Percentiles rank a stretch among this genome's conserved stretches.
These are phyloP conservation scores for Falco naumanni DNA, from an alignment of 2,797 vertebrate genomes.

Conservation along the genomic window DNA sequence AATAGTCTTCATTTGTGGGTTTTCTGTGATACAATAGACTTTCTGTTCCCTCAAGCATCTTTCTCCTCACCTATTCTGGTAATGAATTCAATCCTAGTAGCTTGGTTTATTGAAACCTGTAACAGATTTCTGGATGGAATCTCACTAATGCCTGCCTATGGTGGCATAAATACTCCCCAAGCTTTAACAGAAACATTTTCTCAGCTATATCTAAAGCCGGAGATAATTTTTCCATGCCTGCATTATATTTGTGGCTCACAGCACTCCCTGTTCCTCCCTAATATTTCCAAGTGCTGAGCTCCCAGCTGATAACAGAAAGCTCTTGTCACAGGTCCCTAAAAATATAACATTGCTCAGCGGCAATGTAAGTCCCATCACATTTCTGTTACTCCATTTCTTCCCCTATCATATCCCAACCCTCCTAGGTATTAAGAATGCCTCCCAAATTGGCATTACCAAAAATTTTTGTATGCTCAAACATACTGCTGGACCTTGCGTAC, in stretches of 20 bases:
- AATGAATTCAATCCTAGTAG: neutral
- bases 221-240: neutral
- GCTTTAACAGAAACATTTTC: neutral
- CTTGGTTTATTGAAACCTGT: neutral
- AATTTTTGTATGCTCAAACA: neutral
- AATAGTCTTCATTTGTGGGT: neutral
- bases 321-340: slow-evolving; percentile 49
- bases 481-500: neutral
- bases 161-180: neutral
- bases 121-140: neutral
- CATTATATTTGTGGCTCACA: slow-evolving; percentile 4
- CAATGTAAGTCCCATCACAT: neutral
- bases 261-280: slow-evolving; percentile 26
- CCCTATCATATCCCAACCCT: neutral
- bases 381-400: slow-evolving; percentile 7
- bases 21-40: neutral
- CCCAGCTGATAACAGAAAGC: slow-evolving; percentile 49
- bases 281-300: slow-evolving; percentile 22
- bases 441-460: neutral
- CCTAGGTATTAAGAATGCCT: neutral
- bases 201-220: neutral
- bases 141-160: neutral
- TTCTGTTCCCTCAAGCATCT: neutral
- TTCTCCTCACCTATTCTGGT: neutral
- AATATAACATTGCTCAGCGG: slow-evolving; percentile 38